Evolutionary conservation across 2,797 vertebrate species (phyloP), one percentile per base, ranked within the genome.

Genomic region (Anguilla megastoma): DNA sequence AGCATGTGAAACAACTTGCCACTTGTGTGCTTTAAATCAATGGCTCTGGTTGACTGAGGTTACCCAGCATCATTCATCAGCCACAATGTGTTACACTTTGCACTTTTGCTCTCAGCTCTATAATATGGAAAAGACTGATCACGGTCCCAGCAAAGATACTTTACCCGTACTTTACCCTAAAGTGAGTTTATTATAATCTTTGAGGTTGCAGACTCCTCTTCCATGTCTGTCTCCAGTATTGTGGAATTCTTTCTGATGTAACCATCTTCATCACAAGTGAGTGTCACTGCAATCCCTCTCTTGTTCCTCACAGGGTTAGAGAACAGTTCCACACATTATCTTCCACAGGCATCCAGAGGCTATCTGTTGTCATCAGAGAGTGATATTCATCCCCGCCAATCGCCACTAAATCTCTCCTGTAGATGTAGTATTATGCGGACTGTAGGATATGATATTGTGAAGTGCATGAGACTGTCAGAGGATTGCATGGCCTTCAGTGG

Each of bases 1-100:
- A 71, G n/a, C 69, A 71, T 71, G 69, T 71, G 69, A 71, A 71
- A 71, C n/a, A 71, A 71, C 69, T 71, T 71, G 69, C 69, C 69
- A 71, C n/a, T 71, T 71, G 69, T 71, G 69, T 71, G 27, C 16
- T 0, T n/a, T 30, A 71, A 30, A 33, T 71, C 6, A 30, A 33
- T 71, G 30, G n/a, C 69, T 71, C 69, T 71, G n/a, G 1, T 30
- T 71, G 7, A 33, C n/a, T 1, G 12, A 9, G 27, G 69, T n/a
- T 71, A 30, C 27, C 69, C 63, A 24, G 24, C 24, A 27, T 69
- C 63, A 24, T 24, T 24, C 21, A 24, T 69, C 24, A 24, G 6
- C 24, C 6, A 21, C 24, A 2, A 69, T 21, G 21, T 4, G 21
- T 27, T 69, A 2, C 24, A 21, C 24, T 69, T 30, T 71, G 69